Conservation (phyloP, 1,140 invertebrate genomes). For the Drosophila elegans region DNA sequence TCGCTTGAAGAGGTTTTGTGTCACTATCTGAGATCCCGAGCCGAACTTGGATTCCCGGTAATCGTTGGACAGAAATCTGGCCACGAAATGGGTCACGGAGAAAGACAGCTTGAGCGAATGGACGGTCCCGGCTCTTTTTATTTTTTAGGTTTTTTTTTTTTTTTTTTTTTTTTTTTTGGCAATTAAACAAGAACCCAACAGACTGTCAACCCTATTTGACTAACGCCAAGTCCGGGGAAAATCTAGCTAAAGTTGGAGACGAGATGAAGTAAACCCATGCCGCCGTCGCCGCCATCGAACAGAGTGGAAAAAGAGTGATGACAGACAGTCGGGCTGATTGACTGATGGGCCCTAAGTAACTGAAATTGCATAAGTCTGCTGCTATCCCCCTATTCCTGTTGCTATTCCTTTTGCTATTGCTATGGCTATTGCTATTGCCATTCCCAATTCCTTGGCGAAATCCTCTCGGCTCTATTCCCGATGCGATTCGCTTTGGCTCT, state of each 20-base stretch:
- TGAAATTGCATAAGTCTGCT: constrained; percentile 70
- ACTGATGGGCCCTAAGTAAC: constrained; percentile 80
- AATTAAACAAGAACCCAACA: constrained; percentile 25
- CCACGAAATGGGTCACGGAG: constrained; percentile 30
- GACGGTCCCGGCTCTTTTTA: neutral
- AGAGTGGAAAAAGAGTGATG: constrained; percentile 54
- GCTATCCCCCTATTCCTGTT: neutral
- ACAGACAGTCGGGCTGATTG: constrained; percentile 74
- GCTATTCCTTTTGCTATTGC: neutral
- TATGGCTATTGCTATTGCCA: neutral
- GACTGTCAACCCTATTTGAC: constrained; percentile 34
- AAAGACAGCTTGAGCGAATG: constrained; percentile 4
- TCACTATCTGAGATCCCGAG: constrained; percentile 6
- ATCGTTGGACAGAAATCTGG: constrained; percentile 8
- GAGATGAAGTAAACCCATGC: neutral
- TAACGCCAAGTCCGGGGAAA: constrained; percentile 1
- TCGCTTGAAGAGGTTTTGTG: neutral
- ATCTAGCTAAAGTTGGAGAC: neutral
- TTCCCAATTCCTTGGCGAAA: neutral
- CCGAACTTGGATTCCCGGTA: constrained; percentile 15
- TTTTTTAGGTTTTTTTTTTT: constrained; percentile 11
- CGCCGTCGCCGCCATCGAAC: neutral
- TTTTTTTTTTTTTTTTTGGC: constrained; percentile 29
- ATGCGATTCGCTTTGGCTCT: constrained; percentile 31
- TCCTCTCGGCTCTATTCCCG: constrained; percentile 18